phyloP scores from a whole-genome alignment of 64 coral and sea anemone species.

The Montipora foliosa region DNA sequence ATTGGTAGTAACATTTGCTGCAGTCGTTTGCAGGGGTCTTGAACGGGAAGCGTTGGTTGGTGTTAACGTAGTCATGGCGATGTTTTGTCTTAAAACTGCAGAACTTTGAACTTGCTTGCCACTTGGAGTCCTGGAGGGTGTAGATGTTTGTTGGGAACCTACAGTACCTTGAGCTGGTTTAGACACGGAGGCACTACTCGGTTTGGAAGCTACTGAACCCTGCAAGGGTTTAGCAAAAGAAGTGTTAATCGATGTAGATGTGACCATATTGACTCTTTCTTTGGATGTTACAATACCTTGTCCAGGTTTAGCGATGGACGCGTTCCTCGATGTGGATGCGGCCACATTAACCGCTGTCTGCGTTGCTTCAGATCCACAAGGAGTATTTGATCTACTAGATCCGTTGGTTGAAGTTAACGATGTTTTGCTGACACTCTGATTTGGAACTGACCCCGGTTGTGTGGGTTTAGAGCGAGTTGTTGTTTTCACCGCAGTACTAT shows the following conservation, averaged over 20 bases:
- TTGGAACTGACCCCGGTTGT: neutral
- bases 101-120: neutral
- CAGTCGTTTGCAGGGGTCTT: too few species aligned
- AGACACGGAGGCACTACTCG: neutral
- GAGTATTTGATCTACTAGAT: neutral
- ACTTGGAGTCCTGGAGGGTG: neutral
- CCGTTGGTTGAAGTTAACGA: neutral
- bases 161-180: too few species aligned
- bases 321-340: neutral
- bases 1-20: too few species aligned
- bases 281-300: neutral
- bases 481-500: neutral
- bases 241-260: too few species aligned
- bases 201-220: too few species aligned
- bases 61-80: neutral
- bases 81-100: neutral
- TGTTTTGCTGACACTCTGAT: neutral
- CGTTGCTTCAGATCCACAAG: neutral
- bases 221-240: too few species aligned
- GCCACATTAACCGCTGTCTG: neutral
- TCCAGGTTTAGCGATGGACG: neutral
- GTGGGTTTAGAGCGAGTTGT: neutral
- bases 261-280: neutral
- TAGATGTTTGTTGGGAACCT: neutral
- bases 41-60: neutral